phyloP scores from a whole-genome alignment of 1,140 invertebrate genomes.

The Riptortus pedestris region DNA sequence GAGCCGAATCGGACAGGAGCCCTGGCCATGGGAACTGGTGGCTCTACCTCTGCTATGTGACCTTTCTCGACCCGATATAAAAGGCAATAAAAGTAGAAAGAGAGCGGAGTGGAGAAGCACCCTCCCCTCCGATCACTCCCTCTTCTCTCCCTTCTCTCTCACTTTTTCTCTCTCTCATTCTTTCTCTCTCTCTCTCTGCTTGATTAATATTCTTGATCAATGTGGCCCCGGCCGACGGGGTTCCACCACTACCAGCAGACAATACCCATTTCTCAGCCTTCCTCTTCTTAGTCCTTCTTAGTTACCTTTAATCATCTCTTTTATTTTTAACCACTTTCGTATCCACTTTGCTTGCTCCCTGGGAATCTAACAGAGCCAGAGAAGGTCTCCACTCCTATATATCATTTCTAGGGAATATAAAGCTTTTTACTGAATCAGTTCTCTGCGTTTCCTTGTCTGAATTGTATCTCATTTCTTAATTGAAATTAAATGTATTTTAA shows the following conservation, averaged over 20 bases:
- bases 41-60: conserved; percentile 4
- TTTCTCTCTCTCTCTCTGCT: too few species aligned
- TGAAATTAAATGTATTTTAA: too few species aligned
- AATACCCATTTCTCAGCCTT: background rate
- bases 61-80: conserved; percentile 11
- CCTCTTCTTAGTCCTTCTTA: background rate
- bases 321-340: conserved; percentile 16
- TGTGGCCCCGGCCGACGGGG: conserved; percentile 1
- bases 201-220: conserved; percentile 14
- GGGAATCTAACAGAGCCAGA: too few species aligned
- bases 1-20: background rate
- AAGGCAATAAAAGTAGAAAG: conserved; percentile 18
- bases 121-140: background rate
- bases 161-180: too few species aligned
- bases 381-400: too few species aligned
- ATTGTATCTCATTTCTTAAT: too few species aligned
- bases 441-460: too few species aligned
- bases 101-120: background rate
- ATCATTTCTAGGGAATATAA: too few species aligned
- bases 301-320: conserved; percentile 12
- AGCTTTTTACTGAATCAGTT: too few species aligned
- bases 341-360: conserved; percentile 12
- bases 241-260: background rate
- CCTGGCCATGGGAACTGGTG: background rate
- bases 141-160: too few species aligned